These are phyloP conservation scores for Physeter macrocephalus DNA, from an alignment of 2,113 vertebrate species.

Conservation along the genomic window DNA sequence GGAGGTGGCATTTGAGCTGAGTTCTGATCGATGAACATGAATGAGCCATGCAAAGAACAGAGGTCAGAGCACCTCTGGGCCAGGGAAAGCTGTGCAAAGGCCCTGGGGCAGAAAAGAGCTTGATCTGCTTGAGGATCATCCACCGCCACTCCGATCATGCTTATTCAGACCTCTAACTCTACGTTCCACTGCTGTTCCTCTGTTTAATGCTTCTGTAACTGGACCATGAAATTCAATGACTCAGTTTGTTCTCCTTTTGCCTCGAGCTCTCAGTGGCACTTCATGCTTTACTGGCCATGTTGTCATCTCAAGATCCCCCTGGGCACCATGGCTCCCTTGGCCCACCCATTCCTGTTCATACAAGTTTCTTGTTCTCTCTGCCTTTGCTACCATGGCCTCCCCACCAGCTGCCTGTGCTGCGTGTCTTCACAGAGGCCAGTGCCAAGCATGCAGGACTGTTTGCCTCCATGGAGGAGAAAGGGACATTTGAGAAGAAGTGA, in stretches of 20 bases:
- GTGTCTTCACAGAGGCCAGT: neutral
- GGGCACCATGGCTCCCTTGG: neutral
- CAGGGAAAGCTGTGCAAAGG: neutral
- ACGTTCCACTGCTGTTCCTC: neutral
- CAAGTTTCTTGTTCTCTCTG: neutral
- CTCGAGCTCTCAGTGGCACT: neutral
- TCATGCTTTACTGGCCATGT: no score
- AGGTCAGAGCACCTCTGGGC: neutral
- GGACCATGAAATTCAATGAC: neutral
- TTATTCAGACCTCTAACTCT: neutral
- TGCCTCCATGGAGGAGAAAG: neutral
- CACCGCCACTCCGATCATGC: fast-evolving
- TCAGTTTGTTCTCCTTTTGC: neutral
- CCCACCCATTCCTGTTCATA: neutral
- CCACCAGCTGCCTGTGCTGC: no score
- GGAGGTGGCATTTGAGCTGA: neutral
- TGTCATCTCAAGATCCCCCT: neutral
- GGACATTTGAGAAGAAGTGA: neutral
- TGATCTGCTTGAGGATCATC: neutral
- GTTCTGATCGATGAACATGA: neutral
- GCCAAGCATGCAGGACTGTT: neutral
- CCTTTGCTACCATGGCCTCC: neutral
- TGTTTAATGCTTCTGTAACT: neutral
- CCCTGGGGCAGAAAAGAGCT: neutral
- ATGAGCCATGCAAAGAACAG: neutral